Percentiles rank a stretch among this genome's conserved stretches.
Conservation (phyloP, 2,888 invertebrate genomes). For the Zygaena filipendulae region DNA sequence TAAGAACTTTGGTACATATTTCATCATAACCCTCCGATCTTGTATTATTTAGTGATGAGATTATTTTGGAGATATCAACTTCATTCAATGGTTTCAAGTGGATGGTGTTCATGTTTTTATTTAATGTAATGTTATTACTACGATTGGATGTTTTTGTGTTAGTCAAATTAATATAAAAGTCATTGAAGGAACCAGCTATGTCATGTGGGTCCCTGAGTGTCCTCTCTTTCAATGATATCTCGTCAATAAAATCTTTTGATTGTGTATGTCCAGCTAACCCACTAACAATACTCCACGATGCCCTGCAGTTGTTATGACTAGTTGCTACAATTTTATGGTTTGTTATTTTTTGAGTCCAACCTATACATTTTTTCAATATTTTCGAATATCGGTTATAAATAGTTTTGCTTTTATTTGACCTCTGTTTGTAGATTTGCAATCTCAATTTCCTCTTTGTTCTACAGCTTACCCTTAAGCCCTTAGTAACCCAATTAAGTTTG, state of each 20-base stretch:
- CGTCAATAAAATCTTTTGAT: neutral
- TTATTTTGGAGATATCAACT: conserved; percentile 2
- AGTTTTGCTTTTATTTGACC: neutral
- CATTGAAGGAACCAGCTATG: conserved; percentile 6
- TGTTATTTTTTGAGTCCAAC: conserved; percentile 1
- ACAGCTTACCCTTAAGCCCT: conserved; percentile 6
- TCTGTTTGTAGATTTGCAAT: conserved; percentile 4
- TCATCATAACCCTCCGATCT: conserved; percentile 5
- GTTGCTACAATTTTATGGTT: conserved; percentile 1
- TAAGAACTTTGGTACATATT: conserved; percentile 8
- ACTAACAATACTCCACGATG: conserved; percentile 6
- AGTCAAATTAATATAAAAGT: conserved; percentile 5
- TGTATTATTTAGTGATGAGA: conserved; percentile 7
- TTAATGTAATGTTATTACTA: neutral
- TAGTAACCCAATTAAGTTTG: conserved; percentile 8
- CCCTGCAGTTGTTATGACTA: conserved; percentile 1
- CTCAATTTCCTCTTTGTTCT: conserved; percentile 5
- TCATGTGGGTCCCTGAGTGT: conserved; percentile 2
- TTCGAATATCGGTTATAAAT: conserved; percentile 4
- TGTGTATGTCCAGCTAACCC: neutral
- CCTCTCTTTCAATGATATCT: conserved; percentile 1
- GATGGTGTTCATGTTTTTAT: conserved; percentile 1
- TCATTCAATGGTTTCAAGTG: conserved; percentile 5
- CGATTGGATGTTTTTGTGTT: neutral
- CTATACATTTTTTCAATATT: conserved; percentile 3